Conservation (phyloP, 2,113 vertebrate genomes). For the Balaenoptera acutorostrata region DNA sequence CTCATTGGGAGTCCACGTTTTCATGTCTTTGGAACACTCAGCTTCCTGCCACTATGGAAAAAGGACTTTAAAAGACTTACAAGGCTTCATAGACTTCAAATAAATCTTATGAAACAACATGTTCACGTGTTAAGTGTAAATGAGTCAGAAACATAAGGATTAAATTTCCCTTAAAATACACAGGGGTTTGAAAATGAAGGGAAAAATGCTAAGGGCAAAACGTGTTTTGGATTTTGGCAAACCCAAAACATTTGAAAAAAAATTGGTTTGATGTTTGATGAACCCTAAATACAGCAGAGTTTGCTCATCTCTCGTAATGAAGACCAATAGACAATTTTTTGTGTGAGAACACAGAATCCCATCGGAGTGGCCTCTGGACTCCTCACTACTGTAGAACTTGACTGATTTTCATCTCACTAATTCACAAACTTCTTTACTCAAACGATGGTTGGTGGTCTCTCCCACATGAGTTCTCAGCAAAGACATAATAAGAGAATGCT, state of each 20-base stretch:
- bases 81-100: slow-evolving; percentile 68
- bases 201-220: slow-evolving; percentile 75
- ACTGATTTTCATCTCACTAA: slow-evolving; percentile 54
- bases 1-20: slow-evolving; percentile 28
- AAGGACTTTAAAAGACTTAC: slow-evolving; percentile 50
- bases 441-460: slow-evolving; percentile 59
- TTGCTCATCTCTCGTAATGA: slow-evolving; percentile 64
- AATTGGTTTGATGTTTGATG: slow-evolving; percentile 70
- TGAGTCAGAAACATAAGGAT: slow-evolving; percentile 76
- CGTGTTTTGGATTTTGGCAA: slow-evolving; percentile 74
- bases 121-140: slow-evolving; percentile 75
- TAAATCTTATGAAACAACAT: slow-evolving; percentile 71
- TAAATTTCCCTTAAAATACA: slow-evolving; percentile 74
- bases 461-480: slow-evolving; percentile 35
- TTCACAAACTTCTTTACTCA: slow-evolving; percentile 39
- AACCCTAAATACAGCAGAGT: slow-evolving; percentile 51
- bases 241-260: slow-evolving; percentile 68
- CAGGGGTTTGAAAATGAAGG: slow-evolving; percentile 73
- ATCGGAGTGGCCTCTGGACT: slow-evolving; percentile 12
- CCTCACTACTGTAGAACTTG: slow-evolving; percentile 2
- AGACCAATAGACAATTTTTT: slow-evolving; percentile 50
- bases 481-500: slow-evolving; percentile 60
- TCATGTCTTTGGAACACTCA: slow-evolving; percentile 37
- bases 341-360: slow-evolving; percentile 51
- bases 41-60: slow-evolving; percentile 50